Evolutionary conservation across 1,140 invertebrate genomes (phyloP), one percentile per base, ranked within the genome.

Genomic region (Meloidogyne hapla): DNA sequence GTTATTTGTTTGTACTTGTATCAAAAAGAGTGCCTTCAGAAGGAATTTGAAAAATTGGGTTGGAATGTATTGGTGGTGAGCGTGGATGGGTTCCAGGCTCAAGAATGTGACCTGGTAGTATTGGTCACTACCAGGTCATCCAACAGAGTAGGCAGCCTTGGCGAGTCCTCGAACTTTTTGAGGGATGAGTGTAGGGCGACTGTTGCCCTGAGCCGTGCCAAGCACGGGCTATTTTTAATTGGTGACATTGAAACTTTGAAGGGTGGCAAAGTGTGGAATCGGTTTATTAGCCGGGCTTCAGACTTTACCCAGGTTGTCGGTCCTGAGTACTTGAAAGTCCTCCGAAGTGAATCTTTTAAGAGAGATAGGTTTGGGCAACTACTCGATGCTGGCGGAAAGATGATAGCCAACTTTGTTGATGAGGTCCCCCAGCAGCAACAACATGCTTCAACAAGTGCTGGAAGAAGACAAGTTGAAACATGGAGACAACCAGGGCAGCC

Each of bases 1-100:
- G 64, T 66, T 26, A 66, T 66, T 66, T 66, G 64, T 15, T 66
- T 66, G n/a, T 66, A 66, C 0, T 66, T 21, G 13, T 66, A 18
- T 66, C 64, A 66, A 66, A 66, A 66, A 21, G 64, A 66, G n/a
- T 15, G 13, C 2, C 2, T 66, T 21, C 12, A 21, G n/a, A 66
- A 13, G 26, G 64, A 66, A 21, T 66, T 66, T 15, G 64, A 66
- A 13, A 13, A 15, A 21, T 3, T 18, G n/a, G 0, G n/a, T 28
- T 28, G 26, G 26, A 38, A 66, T 18, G n/a, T 66, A 4, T 21
- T 66, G 15, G 64, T 66, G 4, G 64, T 66, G 3, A 33, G 28
- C 8, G 28, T 33, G 3, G 28, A 33, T 33, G 28, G 28, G 28
- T 33, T 5, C 8, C 13, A 15, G 13, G n/a, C 26, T 0, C 64